phyloP scores from a whole-genome alignment of 1,140 invertebrate genomes.

The Eumaeus atala region DNA sequence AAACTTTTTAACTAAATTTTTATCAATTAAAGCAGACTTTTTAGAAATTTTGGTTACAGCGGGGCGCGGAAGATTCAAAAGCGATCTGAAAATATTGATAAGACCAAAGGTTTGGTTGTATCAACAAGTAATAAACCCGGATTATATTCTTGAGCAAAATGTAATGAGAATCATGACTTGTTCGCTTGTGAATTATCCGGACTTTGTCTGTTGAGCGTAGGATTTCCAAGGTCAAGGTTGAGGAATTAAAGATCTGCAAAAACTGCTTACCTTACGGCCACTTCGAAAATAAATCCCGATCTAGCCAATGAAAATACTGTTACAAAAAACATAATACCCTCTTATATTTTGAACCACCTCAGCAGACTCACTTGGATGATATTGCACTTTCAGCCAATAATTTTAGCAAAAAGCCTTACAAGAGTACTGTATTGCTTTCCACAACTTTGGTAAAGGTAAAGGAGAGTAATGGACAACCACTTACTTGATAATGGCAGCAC shows the following conservation, averaged over 20 bases:
- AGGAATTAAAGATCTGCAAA: constrained; percentile 19
- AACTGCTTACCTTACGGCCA: constrained; percentile 18
- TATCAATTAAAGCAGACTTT: constrained; percentile 14
- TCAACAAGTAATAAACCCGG: not conserved
- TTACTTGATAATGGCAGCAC: constrained; percentile 15
- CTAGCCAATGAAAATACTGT: constrained; percentile 20
- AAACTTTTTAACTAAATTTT: constrained; percentile 5
- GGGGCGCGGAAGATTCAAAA: too few species aligned
- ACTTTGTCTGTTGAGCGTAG: constrained; percentile 10
- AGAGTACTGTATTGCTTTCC: constrained; percentile 18
- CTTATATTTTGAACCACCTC: constrained; percentile 9
- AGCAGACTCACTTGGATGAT: not conserved
- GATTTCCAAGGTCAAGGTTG: constrained; percentile 17
- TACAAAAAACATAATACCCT: constrained; percentile 21
- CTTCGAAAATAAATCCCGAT: constrained; percentile 12
- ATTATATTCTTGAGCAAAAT: constrained; percentile 10
- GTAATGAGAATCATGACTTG: constrained; percentile 16
- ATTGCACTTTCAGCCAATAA: constrained; percentile 10
- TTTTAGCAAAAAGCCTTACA: constrained; percentile 6
- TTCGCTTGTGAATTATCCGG: constrained; percentile 23
- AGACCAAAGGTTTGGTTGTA: not conserved
- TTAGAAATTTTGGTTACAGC: constrained; percentile 9
- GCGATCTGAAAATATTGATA: not conserved
- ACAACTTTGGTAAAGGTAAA: constrained; percentile 22
- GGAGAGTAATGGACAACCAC: not conserved